Percentiles rank a stretch among this genome's conserved stretches.
Conservation (phyloP, 1,140 invertebrate species). For the Onthophagus taurus region DNA sequence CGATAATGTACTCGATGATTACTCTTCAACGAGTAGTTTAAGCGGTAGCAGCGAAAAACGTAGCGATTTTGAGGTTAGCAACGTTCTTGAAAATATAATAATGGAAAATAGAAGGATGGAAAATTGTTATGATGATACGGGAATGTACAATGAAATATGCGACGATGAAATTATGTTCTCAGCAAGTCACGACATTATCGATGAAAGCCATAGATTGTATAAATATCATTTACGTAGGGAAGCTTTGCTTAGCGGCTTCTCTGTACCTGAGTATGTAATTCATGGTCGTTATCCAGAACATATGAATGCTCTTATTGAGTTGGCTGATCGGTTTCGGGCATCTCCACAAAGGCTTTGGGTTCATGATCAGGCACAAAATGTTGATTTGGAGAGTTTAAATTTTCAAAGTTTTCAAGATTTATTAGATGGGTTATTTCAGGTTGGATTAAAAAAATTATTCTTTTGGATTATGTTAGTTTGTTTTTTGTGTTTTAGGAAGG, state of each 20-base stretch:
- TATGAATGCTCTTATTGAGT: background rate
- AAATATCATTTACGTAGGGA: slow-evolving; percentile 2
- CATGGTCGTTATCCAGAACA: background rate
- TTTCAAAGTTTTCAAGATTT: slow-evolving; percentile 14
- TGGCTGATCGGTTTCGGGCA: slow-evolving; percentile 7
- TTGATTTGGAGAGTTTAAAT: slow-evolving; percentile 17
- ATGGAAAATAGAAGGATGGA: no score
- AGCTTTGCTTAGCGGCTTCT: background rate
- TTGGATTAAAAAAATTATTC: background rate
- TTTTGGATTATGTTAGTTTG: background rate
- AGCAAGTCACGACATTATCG: slow-evolving; percentile 7
- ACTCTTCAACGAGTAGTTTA: no score
- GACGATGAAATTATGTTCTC: background rate
- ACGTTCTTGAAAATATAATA: no score
- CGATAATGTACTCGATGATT: no score
- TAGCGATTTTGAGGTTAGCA: no score
- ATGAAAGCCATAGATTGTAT: slow-evolving; percentile 11
- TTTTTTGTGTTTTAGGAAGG: background rate
- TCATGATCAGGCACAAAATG: slow-evolving; percentile 15
- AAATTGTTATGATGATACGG: no score
- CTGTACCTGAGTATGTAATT: background rate
- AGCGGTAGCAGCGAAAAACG: no score
- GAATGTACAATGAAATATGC: no score
- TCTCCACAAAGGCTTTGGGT: slow-evolving; percentile 16
- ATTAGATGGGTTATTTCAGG: slow-evolving; percentile 17